Base-by-base conservation (phyloP, 2,888 invertebrate genomes). In the Timandra comae region DNA sequence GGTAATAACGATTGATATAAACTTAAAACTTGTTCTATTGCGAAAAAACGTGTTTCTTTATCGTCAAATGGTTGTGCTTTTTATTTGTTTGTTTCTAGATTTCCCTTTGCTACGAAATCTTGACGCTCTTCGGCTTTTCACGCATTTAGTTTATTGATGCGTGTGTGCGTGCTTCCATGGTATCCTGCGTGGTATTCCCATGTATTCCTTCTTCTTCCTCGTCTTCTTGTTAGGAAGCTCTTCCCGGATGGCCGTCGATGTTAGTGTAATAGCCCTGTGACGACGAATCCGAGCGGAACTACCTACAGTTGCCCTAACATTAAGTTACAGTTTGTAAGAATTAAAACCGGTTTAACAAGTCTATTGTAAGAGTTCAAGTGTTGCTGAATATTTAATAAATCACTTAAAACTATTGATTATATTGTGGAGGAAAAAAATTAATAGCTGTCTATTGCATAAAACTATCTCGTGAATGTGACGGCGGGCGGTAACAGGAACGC, bases 11-110 rank as follows among this genome's bases (percentile, higher is more conserved):
- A 79, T 86, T 85, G 86, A 86, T 86, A 85, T 86, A 85, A 86
- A 86, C 75, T 69, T 76, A 86, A 86, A 86, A 86, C 86, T 86
- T 84, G 86, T 86, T 86, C 86, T 86, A 86, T 86, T 86, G 86
- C 86, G 85, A 86, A 86, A 86, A 86, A 86, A 86, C 84, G 84
- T 81, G 78, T 82, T 85, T 72, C 86, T 86, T 85, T 84, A 84
- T 79, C 79, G 86, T 86, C 86, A 86, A 86, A 86, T 86, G 82
- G 78, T 85, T 79, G 63, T 64, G 56, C 62, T 58, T 76, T 60
- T 74, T 72, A 77, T 82, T 79, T 67, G 46, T 71, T 76, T 46
- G 51, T 55, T 65, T 59, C 79, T 84, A 81, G 71, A 72, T 75
- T 70, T 61, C 70, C 71, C 56, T 79, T 69, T 52, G 72, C 64